A percentile compares a stretch with the other conserved stretches of the same genome.
phyloP scores from a whole-genome alignment of 2,113 vertebrate genomes.

The Oreochromis aureus region DNA sequence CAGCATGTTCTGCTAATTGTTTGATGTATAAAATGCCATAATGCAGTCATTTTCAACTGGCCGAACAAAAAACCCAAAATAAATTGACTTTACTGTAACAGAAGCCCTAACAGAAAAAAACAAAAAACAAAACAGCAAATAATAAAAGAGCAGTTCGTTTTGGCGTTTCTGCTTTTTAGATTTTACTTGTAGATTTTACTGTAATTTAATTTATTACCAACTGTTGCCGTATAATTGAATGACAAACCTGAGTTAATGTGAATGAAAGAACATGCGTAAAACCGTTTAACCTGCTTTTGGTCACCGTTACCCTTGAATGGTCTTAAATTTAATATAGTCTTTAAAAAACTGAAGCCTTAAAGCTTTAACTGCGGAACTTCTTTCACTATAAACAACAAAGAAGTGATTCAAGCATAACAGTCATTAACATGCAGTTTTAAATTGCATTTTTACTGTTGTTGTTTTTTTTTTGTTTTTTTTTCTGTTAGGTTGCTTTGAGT shows the following conservation, averaged over 20 bases:
- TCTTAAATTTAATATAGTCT: neutral
- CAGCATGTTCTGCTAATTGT: neutral
- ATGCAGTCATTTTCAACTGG: neutral
- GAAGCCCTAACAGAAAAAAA: neutral
- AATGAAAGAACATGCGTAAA: neutral
- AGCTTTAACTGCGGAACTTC: neutral
- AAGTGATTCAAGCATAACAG: neutral
- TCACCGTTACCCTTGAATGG: neutral
- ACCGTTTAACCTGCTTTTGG: neutral
- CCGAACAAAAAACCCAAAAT: neutral
- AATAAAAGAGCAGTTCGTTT: neutral
- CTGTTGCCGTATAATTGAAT: neutral
- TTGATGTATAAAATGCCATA: neutral
- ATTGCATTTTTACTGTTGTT: neutral
- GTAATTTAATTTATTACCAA: neutral
- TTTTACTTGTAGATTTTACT: neutral
- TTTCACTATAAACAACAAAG: neutral
- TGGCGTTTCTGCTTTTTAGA: neutral
- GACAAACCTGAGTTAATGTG: too few species aligned
- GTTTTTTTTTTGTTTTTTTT: accelerated
- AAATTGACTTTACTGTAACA: neutral
- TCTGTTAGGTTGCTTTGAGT: neutral
- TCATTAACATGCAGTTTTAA: neutral
- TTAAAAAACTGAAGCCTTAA: neutral
- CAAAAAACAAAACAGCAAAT: neutral